phyloP scores from a whole-genome alignment of 2,113 vertebrate genomes.

The Cyrtonyx montezumae region DNA sequence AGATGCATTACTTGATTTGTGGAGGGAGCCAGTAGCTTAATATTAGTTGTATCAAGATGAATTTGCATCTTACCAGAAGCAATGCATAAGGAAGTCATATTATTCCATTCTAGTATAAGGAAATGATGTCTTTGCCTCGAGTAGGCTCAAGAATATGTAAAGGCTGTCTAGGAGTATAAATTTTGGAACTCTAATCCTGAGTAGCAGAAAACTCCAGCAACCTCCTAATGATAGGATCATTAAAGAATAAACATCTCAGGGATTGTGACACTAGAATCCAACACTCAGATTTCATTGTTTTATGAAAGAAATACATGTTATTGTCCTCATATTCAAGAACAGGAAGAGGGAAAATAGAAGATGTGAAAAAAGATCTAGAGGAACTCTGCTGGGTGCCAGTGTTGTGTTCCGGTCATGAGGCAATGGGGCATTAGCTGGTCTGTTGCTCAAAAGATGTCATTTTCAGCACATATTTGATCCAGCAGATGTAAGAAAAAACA shows the following conservation, averaged over 20 bases:
- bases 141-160: background rate
- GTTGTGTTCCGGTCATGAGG: background rate
- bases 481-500: background rate
- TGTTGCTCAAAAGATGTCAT: background rate
- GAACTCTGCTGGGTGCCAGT: background rate
- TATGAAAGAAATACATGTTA: background rate
- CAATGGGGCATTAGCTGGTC: background rate
- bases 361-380: background rate
- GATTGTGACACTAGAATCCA: background rate
- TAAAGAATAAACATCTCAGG: background rate
- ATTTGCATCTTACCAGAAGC: background rate
- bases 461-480: background rate
- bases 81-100: background rate
- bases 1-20: background rate
- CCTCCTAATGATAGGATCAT: background rate
- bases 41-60: background rate
- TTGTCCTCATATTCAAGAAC: background rate
- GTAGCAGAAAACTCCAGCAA: background rate
- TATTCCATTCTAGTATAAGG: background rate
- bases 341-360: background rate
- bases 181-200: background rate
- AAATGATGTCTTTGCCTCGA: background rate
- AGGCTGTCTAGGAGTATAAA: background rate
- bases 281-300: background rate
- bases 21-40: background rate